Conservation (phyloP, 2,113 vertebrate genomes). For the Melanotaenia duboulayi region DNA sequence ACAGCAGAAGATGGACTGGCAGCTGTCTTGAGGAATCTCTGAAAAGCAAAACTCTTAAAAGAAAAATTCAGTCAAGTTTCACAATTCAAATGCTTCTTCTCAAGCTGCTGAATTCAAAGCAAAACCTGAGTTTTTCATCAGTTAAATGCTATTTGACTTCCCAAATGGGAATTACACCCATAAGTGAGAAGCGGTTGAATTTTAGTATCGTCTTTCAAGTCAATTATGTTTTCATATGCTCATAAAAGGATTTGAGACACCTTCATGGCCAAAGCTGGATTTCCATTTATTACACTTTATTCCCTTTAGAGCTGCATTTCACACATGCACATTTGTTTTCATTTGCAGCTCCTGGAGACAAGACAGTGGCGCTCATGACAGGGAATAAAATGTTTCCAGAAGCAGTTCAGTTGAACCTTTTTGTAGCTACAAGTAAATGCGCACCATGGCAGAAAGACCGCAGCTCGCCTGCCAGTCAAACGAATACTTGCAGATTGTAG, state of each 20-base stretch:
- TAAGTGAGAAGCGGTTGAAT: not conserved
- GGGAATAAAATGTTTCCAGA: slow-evolving; percentile 16
- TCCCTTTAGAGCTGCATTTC: not conserved
- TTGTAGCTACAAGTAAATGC: slow-evolving; percentile 1
- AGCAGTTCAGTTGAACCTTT: not conserved
- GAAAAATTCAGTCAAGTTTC: not conserved
- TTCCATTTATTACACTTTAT: slow-evolving; percentile 3
- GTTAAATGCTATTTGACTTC: not conserved
- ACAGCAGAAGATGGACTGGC: slow-evolving; percentile 3
- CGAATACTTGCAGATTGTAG: not conserved
- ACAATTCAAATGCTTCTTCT: not conserved
- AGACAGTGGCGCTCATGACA: not conserved
- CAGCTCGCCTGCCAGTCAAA: not conserved
- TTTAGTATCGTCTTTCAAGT: not conserved
- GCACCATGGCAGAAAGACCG: not conserved
- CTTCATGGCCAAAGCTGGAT: slow-evolving; percentile 3
- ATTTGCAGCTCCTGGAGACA: slow-evolving; percentile 25
- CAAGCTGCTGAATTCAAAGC: slow-evolving; percentile 1
- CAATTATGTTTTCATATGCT: not conserved
- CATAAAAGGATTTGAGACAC: slow-evolving; percentile 17
- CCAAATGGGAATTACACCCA: not conserved
- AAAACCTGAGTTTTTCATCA: not conserved
- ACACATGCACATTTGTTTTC: slow-evolving; percentile 14
- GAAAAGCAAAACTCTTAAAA: not conserved
- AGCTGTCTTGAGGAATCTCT: not conserved